phyloP scores from a whole-genome alignment of 2,888 invertebrate species.

The Myopa testacea region DNA sequence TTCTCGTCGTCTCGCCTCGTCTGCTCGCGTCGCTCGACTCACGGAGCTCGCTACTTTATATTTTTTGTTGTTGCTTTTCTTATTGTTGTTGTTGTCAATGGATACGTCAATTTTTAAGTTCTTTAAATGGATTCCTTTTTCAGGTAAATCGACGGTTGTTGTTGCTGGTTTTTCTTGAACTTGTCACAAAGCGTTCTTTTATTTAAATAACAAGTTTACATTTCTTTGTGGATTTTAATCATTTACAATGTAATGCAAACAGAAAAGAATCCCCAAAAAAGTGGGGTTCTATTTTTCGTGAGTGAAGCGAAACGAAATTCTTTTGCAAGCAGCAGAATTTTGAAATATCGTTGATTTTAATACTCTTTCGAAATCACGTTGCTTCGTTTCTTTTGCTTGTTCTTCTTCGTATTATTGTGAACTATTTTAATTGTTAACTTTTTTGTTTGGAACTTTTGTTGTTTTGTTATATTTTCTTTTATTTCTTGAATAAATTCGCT shows the following conservation, averaged over 20 bases:
- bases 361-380: neutral
- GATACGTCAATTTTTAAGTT: too few relatives aligned
- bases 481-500: neutral
- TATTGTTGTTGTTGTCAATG: too few relatives aligned
- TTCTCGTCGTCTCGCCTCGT: neutral
- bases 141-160: too few relatives aligned
- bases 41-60: too few relatives aligned
- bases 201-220: neutral
- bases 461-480: neutral
- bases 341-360: too few relatives aligned
- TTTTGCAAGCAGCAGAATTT: too few relatives aligned
- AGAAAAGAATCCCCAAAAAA: neutral
- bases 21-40: neutral
- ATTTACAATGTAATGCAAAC: constrained; percentile 16
- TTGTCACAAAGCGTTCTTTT: neutral
- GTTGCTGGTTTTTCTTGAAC: too few relatives aligned
- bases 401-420: neutral
- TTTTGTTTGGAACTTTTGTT: neutral
- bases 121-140: too few relatives aligned
- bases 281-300: neutral
- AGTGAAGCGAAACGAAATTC: neutral
- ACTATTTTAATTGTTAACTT: neutral
- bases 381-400: neutral
- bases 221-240: neutral
- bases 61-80: too few relatives aligned